These are phyloP conservation scores for Barbus barbus DNA, from an alignment of 2,113 vertebrate genomes.

Conservation along the genomic window DNA sequence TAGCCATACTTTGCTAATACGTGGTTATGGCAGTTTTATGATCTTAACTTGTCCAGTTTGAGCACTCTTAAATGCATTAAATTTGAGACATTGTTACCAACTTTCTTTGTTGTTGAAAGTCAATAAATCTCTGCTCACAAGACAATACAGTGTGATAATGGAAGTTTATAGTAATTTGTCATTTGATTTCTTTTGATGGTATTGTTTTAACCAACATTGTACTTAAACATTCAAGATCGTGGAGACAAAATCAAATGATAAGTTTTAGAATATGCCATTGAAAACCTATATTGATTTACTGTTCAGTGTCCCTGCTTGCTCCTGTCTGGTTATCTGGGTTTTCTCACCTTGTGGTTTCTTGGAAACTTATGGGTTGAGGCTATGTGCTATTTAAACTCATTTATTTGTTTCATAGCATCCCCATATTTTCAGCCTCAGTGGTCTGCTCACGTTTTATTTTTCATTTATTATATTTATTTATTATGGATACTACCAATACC, in stretches of 20 bases:
- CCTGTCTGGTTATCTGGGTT: background rate
- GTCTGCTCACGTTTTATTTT: background rate
- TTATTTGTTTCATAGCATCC: background rate
- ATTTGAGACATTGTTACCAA: background rate
- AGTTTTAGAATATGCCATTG: background rate
- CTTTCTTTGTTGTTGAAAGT: background rate
- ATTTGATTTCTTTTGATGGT: no score
- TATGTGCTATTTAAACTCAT: background rate
- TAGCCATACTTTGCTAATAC: background rate
- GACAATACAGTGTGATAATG: background rate
- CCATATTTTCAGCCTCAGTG: background rate
- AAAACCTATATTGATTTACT: background rate
- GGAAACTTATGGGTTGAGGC: background rate
- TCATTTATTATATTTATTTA: background rate
- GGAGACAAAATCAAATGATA: background rate
- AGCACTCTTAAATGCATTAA: background rate
- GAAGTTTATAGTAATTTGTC: background rate
- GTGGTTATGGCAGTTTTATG: background rate
- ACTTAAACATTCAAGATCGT: background rate
- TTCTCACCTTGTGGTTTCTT: background rate
- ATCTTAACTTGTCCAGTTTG: background rate
- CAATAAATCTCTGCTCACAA: background rate
- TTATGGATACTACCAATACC: no score
- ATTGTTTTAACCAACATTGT: background rate
- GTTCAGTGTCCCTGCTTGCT: background rate